Evolutionary conservation across 2,797 vertebrate genomes (phyloP).

Genomic region (Notamacropus eugenii): DNA sequence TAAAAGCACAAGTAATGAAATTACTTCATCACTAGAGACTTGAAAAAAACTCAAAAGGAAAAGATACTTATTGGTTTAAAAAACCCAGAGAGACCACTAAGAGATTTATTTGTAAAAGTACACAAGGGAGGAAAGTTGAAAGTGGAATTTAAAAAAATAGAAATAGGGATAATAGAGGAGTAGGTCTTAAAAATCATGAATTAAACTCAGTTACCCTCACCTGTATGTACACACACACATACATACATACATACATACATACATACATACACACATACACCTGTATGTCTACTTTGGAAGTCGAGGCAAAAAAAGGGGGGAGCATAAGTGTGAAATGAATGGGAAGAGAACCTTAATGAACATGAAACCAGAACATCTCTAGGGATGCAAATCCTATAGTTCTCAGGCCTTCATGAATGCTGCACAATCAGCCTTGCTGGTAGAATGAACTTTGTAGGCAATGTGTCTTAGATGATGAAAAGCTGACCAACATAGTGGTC

Average conservation of each 20-base stretch:
- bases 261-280: background rate
- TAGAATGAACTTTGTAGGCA: background rate
- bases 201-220: background rate
- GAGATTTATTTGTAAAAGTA: background rate
- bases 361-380: background rate
- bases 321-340: background rate
- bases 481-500: slow-evolving; percentile 6
- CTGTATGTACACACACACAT: background rate
- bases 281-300: background rate
- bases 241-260: background rate
- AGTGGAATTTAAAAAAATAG: background rate
- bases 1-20: background rate
- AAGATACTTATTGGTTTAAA: background rate
- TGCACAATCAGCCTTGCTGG: slow-evolving; percentile 26
- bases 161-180: background rate
- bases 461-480: slow-evolving; percentile 33
- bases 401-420: background rate
- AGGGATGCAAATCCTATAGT: background rate
- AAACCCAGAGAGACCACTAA: background rate
- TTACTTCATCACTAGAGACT: background rate
- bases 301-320: fast-evolving
- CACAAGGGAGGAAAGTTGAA: background rate
- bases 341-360: background rate
- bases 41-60: background rate
- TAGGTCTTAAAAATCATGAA: background rate